These are phyloP conservation scores for Origma solitaria DNA, from an alignment of 2,113 vertebrate species.

Conservation along the genomic window DNA sequence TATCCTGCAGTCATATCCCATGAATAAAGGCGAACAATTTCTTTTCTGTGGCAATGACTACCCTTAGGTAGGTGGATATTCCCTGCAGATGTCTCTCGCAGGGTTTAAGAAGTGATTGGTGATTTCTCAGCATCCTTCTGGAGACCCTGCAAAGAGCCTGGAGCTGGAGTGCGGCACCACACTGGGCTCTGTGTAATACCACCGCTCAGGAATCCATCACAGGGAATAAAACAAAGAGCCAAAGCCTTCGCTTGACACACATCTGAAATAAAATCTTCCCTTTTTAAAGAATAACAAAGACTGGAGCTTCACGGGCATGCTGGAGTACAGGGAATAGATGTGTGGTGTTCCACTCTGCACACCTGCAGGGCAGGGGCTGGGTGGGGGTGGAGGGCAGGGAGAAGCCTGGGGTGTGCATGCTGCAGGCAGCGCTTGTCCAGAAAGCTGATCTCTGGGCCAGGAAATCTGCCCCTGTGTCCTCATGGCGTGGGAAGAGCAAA, in stretches of 20 bases:
- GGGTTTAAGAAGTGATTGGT: neutral
- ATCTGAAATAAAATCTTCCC: neutral
- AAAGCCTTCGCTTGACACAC: fast-evolving
- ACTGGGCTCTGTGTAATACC: fast-evolving
- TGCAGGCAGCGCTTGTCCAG: neutral
- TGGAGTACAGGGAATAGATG: neutral
- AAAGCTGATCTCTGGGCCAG: neutral
- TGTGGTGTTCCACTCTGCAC: neutral
- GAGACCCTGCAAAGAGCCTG: neutral
- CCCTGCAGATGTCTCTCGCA: neutral
- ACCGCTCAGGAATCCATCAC: neutral
- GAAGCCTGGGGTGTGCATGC: fast-evolving
- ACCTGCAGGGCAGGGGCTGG: neutral
- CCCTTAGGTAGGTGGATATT: neutral
- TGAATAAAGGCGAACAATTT: neutral
- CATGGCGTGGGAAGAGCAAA: fast-evolving
- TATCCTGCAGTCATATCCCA: neutral
- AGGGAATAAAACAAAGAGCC: neutral
- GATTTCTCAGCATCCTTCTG: neutral
- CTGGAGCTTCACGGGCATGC: fast-evolving
- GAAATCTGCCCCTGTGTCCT: neutral
- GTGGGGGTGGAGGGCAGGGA: neutral
- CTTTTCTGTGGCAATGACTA: fast-evolving
- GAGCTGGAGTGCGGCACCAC: neutral
- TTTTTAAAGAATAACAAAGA: neutral